These are phyloP conservation scores for Pristionchus entomophagus DNA, from an alignment of 2,888 invertebrate genomes.

Conservation along the genomic window DNA sequence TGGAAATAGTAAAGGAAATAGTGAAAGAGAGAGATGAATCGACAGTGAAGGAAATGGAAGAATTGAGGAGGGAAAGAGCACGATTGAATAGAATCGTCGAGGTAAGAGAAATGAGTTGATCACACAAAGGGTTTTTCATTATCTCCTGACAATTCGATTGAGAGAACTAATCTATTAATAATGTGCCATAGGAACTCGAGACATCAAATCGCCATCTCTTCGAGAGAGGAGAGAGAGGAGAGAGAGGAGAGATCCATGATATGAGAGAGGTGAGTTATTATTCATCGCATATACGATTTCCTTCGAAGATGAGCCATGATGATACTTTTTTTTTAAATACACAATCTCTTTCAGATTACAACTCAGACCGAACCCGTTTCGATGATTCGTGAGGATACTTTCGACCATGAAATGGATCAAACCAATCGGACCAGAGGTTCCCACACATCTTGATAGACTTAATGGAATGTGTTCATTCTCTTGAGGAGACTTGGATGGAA, in stretches of 20 bases:
- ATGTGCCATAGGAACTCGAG: background rate
- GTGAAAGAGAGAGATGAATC: constrained; percentile 17
- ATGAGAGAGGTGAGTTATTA: background rate
- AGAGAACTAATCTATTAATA: background rate
- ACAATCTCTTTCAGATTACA: background rate
- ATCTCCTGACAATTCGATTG: too few species aligned
- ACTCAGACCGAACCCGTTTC: constrained; percentile 33
- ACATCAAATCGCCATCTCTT: background rate
- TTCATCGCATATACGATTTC: background rate
- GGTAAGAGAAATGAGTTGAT: background rate
- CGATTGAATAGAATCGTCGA: constrained; percentile 11
- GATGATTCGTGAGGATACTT: constrained; percentile 35
- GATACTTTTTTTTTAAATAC: too few species aligned
- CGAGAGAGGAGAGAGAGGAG: background rate
- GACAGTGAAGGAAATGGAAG: constrained; percentile 25
- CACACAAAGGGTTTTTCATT: too few species aligned
- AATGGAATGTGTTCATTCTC: background rate
- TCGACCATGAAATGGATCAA: background rate
- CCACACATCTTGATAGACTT: background rate
- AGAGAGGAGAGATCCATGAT: background rate
- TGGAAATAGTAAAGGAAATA: constrained; percentile 1
- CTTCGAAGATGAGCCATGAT: too few species aligned
- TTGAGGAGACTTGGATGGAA: background rate
- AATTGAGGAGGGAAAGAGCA: constrained; percentile 21
- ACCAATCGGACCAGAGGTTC: background rate